Evolutionary conservation across 2,888 invertebrate species (phyloP).

Genomic region (Aleiodes alternator): DNA sequence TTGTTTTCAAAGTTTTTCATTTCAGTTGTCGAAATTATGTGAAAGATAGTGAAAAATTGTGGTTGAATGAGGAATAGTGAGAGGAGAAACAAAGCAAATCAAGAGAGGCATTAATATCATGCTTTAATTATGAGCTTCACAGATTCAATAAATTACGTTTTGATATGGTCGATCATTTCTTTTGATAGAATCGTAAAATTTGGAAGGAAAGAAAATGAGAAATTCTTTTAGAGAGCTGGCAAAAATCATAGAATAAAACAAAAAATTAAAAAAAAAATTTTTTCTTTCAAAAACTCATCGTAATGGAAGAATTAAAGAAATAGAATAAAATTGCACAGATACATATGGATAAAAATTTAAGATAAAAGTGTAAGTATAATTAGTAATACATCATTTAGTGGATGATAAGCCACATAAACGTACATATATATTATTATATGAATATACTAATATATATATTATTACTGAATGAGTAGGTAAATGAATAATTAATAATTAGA

Average conservation of each 20-base stretch:
- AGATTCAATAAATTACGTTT: neutral
- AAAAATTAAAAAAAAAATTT: conserved; percentile 52
- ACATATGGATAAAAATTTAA: conserved; percentile 56
- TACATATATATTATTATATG: conserved; percentile 49
- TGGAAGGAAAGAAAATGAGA: too few relatives aligned
- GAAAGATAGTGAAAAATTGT: too few relatives aligned
- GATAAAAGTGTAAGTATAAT: conserved; percentile 53
- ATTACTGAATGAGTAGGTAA: conserved; percentile 40
- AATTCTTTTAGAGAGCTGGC: too few relatives aligned
- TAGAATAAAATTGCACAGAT: conserved; percentile 51
- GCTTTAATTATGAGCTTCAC: neutral
- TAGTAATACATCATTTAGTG: conserved; percentile 50
- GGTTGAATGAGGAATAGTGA: too few relatives aligned
- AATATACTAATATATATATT: conserved; percentile 52
- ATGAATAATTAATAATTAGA: conserved; percentile 45
- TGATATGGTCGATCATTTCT: conserved; percentile 17
- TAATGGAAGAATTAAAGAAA: conserved; percentile 26
- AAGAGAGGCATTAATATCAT: too few relatives aligned
- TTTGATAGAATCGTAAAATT: neutral
- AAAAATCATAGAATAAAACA: conserved; percentile 45
- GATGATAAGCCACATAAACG: conserved; percentile 47
- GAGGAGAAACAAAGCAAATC: too few relatives aligned
- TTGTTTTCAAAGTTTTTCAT: conserved; percentile 2
- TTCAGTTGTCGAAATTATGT: too few relatives aligned
- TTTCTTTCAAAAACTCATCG: conserved; percentile 26